These are phyloP conservation scores for Drosophila barbarae DNA, from an alignment of 2,888 invertebrate species.

Conservation along the genomic window DNA sequence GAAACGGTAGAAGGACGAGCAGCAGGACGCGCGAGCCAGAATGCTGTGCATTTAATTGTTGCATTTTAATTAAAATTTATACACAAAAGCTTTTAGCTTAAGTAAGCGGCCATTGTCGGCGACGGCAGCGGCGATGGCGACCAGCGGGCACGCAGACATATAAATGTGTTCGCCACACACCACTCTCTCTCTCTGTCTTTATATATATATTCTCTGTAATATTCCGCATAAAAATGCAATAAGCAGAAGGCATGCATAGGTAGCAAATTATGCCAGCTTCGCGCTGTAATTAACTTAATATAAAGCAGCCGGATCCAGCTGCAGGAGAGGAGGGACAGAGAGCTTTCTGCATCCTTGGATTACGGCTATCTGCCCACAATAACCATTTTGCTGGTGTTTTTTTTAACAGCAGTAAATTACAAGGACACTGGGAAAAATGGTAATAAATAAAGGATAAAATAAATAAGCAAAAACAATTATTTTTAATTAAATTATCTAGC, in stretches of 20 bases:
- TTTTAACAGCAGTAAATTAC: constrained; percentile 3
- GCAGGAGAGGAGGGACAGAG: neutral
- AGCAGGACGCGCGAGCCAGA: constrained; percentile 43
- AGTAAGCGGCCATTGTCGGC: constrained; percentile 59
- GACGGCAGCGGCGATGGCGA: constrained; percentile 14
- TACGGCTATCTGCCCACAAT: constrained; percentile 11
- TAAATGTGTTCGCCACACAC: constrained; percentile 18
- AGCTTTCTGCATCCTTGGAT: constrained; percentile 16
- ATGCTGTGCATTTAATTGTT: constrained; percentile 71
- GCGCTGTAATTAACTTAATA: constrained; percentile 59
- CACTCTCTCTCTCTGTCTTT: neutral
- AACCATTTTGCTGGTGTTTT: constrained; percentile 6
- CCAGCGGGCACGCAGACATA: constrained; percentile 27
- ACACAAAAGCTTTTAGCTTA: constrained; percentile 74
- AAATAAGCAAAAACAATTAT: too few species aligned
- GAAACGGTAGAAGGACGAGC: constrained; percentile 10
- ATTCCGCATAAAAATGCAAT: constrained; percentile 42
- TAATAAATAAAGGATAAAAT: too few species aligned
- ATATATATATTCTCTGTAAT: neutral
- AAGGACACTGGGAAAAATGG: neutral
- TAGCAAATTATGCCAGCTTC: constrained; percentile 55
- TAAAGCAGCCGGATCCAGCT: constrained; percentile 16
- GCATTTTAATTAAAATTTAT: constrained; percentile 75
- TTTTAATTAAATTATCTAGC: too few species aligned
- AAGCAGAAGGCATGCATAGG: constrained; percentile 48